These are phyloP conservation scores for Acleris holmiana DNA, from an alignment of 2,888 invertebrate genomes.

Conservation along the genomic window DNA sequence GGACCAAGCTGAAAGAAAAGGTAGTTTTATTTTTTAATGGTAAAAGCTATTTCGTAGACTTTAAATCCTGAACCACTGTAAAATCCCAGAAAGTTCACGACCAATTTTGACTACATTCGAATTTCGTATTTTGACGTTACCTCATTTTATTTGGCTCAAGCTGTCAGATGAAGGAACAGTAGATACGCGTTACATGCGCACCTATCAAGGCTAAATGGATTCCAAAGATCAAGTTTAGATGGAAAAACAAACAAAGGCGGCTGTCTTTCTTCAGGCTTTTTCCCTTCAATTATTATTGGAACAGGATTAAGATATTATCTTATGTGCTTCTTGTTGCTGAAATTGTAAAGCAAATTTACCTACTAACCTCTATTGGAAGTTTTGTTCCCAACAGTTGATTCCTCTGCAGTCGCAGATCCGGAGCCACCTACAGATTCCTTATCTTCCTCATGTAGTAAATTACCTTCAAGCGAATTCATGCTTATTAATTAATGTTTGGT, in stretches of 20 bases:
- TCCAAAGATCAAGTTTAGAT: too few species aligned
- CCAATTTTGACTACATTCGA: too few species aligned
- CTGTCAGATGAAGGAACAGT: too few species aligned
- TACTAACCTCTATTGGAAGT: constrained; percentile 52
- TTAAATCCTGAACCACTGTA: background rate
- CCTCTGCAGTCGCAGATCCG: constrained; percentile 72
- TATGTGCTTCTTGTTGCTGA: background rate
- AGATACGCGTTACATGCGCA: too few species aligned
- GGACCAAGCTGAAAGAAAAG: constrained; percentile 23
- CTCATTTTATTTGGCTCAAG: too few species aligned
- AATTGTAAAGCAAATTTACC: background rate
- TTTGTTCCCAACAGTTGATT: constrained; percentile 62
- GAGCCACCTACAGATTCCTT: constrained; percentile 49
- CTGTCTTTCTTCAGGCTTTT: too few species aligned
- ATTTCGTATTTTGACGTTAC: too few species aligned
- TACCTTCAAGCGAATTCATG: constrained; percentile 40
- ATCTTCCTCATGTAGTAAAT: constrained; percentile 53
- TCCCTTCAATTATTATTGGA: too few species aligned
- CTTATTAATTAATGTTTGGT: too few species aligned
- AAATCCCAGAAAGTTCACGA: background rate
- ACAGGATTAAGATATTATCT: too few species aligned
- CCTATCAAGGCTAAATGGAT: too few species aligned
- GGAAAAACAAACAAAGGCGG: too few species aligned
- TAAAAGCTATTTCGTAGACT: background rate
- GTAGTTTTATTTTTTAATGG: background rate